Evolutionary conservation across 2,113 vertebrate genomes (phyloP).

Genomic region (Calidris pygmaea): DNA sequence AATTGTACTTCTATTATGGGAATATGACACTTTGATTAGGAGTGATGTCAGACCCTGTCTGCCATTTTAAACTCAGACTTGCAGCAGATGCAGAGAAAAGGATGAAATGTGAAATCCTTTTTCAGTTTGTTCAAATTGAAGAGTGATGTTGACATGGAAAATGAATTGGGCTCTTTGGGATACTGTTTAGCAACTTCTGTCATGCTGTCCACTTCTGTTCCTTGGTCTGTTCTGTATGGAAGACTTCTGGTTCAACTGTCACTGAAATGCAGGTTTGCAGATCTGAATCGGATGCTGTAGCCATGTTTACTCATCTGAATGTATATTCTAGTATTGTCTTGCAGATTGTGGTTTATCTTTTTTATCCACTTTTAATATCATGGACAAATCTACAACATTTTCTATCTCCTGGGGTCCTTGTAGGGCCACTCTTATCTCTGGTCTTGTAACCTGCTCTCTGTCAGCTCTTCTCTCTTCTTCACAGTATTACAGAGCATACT

Average conservation of each 20-base stretch:
- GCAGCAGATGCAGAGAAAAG: neutral
- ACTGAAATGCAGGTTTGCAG: neutral
- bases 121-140: neutral
- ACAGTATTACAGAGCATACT: neutral
- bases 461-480: neutral
- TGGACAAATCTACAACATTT: neutral
- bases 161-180: conserved; percentile 2
- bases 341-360: neutral
- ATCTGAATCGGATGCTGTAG: neutral
- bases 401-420: neutral
- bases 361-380: neutral
- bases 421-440: neutral
- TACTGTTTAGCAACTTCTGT: neutral
- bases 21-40: conserved; percentile 30
- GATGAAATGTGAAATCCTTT: neutral
- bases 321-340: neutral
- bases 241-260: neutral
- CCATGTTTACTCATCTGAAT: neutral
- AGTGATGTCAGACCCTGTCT: conserved; percentile 5
- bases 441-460: neutral
- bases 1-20: neutral
- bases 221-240: neutral
- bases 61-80: conserved; percentile 36
- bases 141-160: neutral
- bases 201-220: neutral